phyloP scores from a whole-genome alignment of 2,797 vertebrate genomes.

The Hafferia zeledoni region DNA sequence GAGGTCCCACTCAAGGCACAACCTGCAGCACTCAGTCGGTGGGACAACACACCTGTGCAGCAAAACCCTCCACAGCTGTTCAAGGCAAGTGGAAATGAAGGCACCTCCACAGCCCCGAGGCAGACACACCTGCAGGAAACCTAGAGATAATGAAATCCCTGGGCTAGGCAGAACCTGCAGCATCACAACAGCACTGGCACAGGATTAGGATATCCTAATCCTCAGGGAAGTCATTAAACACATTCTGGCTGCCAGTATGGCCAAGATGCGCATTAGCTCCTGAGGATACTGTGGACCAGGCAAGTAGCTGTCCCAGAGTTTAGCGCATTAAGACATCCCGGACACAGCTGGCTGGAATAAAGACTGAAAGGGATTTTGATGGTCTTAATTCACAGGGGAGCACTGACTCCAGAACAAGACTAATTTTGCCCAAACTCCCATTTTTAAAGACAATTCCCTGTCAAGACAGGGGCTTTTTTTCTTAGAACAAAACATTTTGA shows the following conservation, averaged over 20 bases:
- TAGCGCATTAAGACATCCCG: not conserved
- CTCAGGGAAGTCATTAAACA: slow-evolving; percentile 36
- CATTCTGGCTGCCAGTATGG: not conserved
- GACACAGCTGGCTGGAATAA: not conserved
- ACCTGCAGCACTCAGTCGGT: not conserved
- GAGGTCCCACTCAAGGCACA: not conserved
- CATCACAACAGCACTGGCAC: not conserved
- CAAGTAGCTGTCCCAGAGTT: not conserved
- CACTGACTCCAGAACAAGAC: not conserved
- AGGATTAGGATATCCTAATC: not conserved
- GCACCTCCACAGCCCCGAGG: not conserved
- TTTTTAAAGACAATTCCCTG: not conserved
- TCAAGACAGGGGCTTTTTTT: not conserved
- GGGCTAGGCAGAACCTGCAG: not conserved
- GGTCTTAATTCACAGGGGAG: not conserved
- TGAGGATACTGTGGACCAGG: not conserved
- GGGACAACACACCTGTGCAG: not conserved
- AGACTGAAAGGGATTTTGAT: not conserved
- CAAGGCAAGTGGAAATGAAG: not conserved
- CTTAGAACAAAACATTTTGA: not conserved
- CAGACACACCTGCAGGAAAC: not conserved
- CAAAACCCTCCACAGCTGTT: not conserved
- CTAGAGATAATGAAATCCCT: slow-evolving; percentile 15
- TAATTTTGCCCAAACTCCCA: rapidly evolving
- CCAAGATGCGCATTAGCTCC: not conserved